Conservation (phyloP, 2,797 vertebrate genomes). For the Sebastes kiyomatsui region DNA sequence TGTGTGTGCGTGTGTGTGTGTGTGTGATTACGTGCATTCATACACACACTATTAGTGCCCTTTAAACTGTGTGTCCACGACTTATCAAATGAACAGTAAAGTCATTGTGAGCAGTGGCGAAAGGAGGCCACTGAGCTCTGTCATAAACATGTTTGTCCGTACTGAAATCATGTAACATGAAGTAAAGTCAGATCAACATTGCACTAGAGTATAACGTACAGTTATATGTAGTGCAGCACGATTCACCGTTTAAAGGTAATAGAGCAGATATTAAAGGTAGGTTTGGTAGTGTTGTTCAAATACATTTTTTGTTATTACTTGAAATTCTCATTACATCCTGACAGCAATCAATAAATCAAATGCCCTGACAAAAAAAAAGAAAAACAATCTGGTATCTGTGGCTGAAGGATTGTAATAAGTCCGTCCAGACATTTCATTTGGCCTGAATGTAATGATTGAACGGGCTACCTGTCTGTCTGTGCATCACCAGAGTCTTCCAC, state of each 20-base stretch:
- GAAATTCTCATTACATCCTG: too few species aligned
- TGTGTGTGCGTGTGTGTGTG: background rate
- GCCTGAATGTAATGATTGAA: too few species aligned
- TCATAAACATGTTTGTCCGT: slow-evolving; percentile 13
- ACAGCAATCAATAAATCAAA: rapidly evolving
- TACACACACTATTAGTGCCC: background rate
- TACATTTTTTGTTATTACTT: too few species aligned
- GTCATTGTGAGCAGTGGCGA: background rate
- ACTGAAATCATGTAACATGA: background rate
- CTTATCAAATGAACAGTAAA: slow-evolving; percentile 37
- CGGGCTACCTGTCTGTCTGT: too few species aligned
- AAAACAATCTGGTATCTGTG: rapidly evolving
- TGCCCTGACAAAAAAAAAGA: too few species aligned
- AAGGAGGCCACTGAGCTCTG: slow-evolving; percentile 11
- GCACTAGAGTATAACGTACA: background rate
- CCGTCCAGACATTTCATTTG: rapidly evolving
- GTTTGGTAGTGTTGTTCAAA: too few species aligned
- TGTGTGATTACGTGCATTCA: background rate
- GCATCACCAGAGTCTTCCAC: too few species aligned
- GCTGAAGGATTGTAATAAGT: too few species aligned
- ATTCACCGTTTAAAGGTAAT: background rate
- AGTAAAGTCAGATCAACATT: background rate
- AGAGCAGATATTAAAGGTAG: background rate
- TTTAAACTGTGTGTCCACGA: background rate
- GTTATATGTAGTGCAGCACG: background rate